Conservation (phyloP, 1,140 invertebrate species). For the Asobara japonica region DNA sequence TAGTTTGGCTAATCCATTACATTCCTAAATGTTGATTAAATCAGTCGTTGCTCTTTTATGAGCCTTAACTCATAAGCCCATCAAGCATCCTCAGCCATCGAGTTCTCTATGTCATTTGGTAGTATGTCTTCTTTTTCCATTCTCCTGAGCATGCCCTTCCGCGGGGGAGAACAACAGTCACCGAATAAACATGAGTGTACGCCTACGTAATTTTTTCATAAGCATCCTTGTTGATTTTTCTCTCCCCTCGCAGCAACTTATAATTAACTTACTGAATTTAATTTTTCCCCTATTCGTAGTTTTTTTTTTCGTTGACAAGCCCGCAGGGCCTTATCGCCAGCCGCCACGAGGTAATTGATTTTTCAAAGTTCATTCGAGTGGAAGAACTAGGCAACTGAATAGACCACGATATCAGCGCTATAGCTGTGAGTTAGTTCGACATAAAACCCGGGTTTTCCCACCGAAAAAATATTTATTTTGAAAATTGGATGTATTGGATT, state of each 20-base stretch:
- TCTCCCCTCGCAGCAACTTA: not conserved
- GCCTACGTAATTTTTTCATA: not conserved
- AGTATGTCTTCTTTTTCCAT: not conserved
- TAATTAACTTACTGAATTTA: slow-evolving; percentile 1
- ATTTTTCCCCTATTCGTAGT: not conserved
- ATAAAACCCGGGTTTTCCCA: not conserved
- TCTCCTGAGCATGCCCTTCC: not conserved
- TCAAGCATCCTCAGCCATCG: not conserved
- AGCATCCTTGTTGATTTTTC: not conserved
- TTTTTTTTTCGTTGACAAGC: not conserved
- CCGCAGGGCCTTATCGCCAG: not conserved
- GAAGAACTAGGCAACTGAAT: not conserved
- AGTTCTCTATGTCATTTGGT: not conserved
- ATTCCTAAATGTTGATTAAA: too few species aligned
- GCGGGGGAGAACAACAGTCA: not conserved
- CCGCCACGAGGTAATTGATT: not conserved
- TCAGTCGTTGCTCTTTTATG: slow-evolving; percentile 59
- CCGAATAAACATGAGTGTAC: not conserved
- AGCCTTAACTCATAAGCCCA: slow-evolving; percentile 45
- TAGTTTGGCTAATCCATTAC: too few species aligned
- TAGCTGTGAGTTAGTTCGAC: not conserved
- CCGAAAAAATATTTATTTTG: not conserved
- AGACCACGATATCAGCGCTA: not conserved
- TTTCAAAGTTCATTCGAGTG: slow-evolving; percentile 17
- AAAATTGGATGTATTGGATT: too few species aligned